These are phyloP conservation scores for Pagrus major DNA, from an alignment of 2,113 vertebrate genomes.

Conservation along the genomic window DNA sequence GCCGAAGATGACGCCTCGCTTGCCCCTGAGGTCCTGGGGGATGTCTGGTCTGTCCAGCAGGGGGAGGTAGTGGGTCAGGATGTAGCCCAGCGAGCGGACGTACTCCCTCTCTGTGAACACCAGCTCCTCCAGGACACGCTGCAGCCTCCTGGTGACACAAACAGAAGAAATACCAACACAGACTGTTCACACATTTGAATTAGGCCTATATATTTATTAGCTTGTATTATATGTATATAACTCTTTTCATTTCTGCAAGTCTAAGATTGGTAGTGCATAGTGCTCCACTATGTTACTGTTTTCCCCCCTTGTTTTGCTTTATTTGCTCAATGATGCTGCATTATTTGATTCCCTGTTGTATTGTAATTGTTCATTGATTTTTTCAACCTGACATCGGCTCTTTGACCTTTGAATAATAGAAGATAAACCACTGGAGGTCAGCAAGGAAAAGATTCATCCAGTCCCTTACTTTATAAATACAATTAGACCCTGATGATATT, in stretches of 20 bases:
- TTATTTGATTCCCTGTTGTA: no score
- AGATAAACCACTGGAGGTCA: no score
- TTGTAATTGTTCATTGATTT: no score
- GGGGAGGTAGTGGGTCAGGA: conserved; percentile 84
- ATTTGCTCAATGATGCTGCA: neutral
- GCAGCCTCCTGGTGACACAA: conserved; percentile 78
- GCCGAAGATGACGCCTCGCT: conserved; percentile 84
- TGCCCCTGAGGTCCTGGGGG: conserved; percentile 85
- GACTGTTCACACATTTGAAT: no score
- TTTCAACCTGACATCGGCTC: no score
- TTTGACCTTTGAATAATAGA: neutral
- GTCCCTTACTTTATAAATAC: neutral
- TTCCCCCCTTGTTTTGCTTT: neutral
- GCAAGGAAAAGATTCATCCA: no score
- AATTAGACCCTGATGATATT: neutral
- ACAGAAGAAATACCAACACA: neutral
- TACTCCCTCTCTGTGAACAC: conserved; percentile 86
- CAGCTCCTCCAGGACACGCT: conserved; percentile 85
- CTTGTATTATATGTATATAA: neutral
- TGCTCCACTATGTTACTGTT: no score
- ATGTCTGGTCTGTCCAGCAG: conserved; percentile 83
- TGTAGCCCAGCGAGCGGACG: conserved; percentile 81
- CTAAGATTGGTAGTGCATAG: no score
- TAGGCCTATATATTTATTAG: no score
- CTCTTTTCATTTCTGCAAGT: neutral